These are phyloP conservation scores for Sinocyclocheilus rhinocerous DNA, from an alignment of 2,113 vertebrate genomes.

Conservation along the genomic window DNA sequence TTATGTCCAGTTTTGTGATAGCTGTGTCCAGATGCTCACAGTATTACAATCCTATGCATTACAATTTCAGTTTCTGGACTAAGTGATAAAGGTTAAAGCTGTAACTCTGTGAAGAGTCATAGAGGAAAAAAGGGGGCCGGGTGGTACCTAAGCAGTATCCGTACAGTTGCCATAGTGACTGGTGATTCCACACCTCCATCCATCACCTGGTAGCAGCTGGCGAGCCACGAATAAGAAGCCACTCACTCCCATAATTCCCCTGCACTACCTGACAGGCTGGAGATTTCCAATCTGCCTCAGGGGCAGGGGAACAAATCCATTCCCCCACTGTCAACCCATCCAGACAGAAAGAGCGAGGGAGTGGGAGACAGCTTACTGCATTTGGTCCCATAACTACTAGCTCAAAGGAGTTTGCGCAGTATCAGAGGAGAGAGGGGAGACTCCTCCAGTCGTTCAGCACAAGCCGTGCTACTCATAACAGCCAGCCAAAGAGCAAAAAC, in stretches of 20 bases:
- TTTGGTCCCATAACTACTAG: slow-evolving; percentile 39
- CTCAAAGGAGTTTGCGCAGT: slow-evolving; percentile 15
- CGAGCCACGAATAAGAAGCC: slow-evolving; percentile 33
- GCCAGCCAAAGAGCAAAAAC: not conserved
- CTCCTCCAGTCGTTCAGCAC: not conserved
- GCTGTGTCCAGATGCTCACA: too few species aligned
- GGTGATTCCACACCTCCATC: slow-evolving; percentile 25
- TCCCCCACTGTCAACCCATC: slow-evolving; percentile 42
- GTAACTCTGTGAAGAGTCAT: slow-evolving; percentile 5
- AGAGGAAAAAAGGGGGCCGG: not conserved
- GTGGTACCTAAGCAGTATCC: slow-evolving; percentile 24
- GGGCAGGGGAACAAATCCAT: slow-evolving; percentile 47
- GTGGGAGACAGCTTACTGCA: slow-evolving; percentile 27
- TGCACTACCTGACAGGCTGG: slow-evolving; percentile 42
- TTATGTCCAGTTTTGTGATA: not conserved
- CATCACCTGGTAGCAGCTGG: slow-evolving; percentile 34
- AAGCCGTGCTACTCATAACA: too few species aligned
- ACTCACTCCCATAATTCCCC: slow-evolving; percentile 50
- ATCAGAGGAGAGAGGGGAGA: not conserved
- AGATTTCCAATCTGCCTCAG: slow-evolving; percentile 47
- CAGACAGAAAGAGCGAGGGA: slow-evolving; percentile 32
- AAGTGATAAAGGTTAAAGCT: not conserved
- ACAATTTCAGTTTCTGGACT: not conserved
- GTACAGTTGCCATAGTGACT: slow-evolving; percentile 43
- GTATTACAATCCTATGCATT: too few species aligned